A percentile compares a stretch with the other conserved stretches of the same genome.
phyloP scores from a whole-genome alignment of 1,140 invertebrate species.

The Drosophila triauraria region DNA sequence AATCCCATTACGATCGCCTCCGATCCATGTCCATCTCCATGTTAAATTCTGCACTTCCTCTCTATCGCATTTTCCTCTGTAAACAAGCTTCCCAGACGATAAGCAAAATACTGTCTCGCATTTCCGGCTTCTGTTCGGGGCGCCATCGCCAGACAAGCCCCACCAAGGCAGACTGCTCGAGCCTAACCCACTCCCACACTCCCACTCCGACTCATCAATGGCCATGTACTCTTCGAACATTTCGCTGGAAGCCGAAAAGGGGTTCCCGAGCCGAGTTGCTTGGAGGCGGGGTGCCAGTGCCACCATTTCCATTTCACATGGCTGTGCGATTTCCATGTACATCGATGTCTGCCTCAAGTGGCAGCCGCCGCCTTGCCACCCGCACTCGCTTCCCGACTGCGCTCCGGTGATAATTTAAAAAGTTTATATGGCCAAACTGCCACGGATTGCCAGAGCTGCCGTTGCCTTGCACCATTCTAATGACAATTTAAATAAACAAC shows the following conservation, averaged over 20 bases:
- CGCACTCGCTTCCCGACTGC: conserved; percentile 45
- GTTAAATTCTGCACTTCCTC: conserved; percentile 40
- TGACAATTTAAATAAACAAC: conserved; percentile 83
- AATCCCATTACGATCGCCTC: conserved; percentile 6
- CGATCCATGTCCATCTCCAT: conserved; percentile 1
- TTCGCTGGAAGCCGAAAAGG: conserved; percentile 57
- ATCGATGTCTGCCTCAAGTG: conserved; percentile 68
- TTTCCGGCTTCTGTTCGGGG: conserved; percentile 66
- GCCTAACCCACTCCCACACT: background rate
- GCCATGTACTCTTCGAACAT: conserved; percentile 54
- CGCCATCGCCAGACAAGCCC: conserved; percentile 51
- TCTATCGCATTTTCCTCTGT: conserved; percentile 29
- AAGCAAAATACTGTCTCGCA: conserved; percentile 70
- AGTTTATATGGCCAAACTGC: conserved; percentile 73
- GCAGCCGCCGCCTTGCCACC: conserved; percentile 43
- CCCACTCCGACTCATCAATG: conserved; percentile 32
- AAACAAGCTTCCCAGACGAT: conserved; percentile 66
- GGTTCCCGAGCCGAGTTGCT: conserved; percentile 13
- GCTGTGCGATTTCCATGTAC: conserved; percentile 79
- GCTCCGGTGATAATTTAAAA: conserved; percentile 79
- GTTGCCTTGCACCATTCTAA: conserved; percentile 70
- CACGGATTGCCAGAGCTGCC: conserved; percentile 50
- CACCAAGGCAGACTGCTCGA: conserved; percentile 10
- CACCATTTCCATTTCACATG: conserved; percentile 70
- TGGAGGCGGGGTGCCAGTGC: conserved; percentile 14